These are phyloP conservation scores for Prionailurus bengalensis DNA, from an alignment of 2,113 vertebrate genomes.

Conservation along the genomic window DNA sequence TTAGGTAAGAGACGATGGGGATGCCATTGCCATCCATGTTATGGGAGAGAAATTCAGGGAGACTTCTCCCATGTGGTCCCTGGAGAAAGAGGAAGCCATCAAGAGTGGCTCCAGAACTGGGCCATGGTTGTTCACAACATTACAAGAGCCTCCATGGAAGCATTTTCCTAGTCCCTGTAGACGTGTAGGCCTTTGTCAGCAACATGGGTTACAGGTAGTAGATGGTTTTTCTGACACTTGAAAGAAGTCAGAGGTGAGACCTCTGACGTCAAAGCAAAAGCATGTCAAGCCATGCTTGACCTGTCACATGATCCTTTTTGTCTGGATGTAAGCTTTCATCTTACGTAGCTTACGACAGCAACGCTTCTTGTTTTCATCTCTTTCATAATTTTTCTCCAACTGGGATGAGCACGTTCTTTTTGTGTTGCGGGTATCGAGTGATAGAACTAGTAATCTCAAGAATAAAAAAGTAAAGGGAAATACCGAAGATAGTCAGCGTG, in stretches of 20 bases:
- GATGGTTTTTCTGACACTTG: background rate
- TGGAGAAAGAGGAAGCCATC: background rate
- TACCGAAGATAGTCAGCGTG: background rate
- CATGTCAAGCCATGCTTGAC: background rate
- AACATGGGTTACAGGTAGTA: background rate
- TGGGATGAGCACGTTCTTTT: background rate
- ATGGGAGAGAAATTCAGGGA: background rate
- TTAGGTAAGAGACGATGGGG: background rate
- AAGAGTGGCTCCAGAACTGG: background rate
- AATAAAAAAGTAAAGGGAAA: background rate
- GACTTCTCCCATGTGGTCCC: background rate
- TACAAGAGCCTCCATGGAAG: background rate
- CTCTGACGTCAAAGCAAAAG: rapidly evolving
- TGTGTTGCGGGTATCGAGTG: background rate
- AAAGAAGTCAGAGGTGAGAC: background rate
- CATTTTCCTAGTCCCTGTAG: background rate
- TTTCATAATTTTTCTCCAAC: background rate
- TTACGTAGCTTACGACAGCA: rapidly evolving
- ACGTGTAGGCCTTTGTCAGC: background rate
- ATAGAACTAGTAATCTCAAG: background rate
- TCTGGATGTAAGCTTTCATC: background rate
- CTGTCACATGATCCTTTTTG: rapidly evolving
- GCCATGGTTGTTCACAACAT: background rate
- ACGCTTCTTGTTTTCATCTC: background rate
- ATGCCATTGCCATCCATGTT: rapidly evolving